Conservation (phyloP, 1,140 invertebrate genomes). For the Macrobrachium nipponense region DNA sequence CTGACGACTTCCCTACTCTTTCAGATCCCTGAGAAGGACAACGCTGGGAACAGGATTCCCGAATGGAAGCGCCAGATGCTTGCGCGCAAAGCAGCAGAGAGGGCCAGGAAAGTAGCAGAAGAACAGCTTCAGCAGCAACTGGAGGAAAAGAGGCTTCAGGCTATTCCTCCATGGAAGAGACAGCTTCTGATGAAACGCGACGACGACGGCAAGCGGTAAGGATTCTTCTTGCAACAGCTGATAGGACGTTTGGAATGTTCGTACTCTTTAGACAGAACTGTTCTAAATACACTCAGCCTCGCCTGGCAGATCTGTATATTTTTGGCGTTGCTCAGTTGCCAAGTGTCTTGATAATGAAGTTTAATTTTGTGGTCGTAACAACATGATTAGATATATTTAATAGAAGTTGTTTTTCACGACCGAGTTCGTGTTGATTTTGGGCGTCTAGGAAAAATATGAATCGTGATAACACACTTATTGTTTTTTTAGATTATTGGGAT, state of each 20-base stretch:
- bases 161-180: constrained; percentile 93
- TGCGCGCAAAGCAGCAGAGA: constrained; percentile 91
- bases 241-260: background rate
- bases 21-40: constrained; percentile 89
- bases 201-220: constrained; percentile 69
- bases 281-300: background rate
- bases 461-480: too few relatives aligned
- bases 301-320: background rate
- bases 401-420: too few relatives aligned
- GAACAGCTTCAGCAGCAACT: constrained; percentile 85
- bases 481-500: too few relatives aligned
- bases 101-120: constrained; percentile 89
- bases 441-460: too few relatives aligned
- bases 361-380: too few relatives aligned
- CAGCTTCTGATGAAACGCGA: constrained; percentile 87
- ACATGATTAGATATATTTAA: too few relatives aligned
- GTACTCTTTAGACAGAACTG: background rate
- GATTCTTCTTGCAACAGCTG: background rate
- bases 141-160: constrained; percentile 84
- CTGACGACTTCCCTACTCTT: background rate
- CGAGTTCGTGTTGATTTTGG: too few relatives aligned
- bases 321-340: too few relatives aligned
- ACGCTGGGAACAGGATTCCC: constrained; percentile 88
- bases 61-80: constrained; percentile 95
- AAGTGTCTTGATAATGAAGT: too few relatives aligned